These are phyloP conservation scores for Dioctria linearis DNA, from an alignment of 2,888 invertebrate species.

Conservation along the genomic window DNA sequence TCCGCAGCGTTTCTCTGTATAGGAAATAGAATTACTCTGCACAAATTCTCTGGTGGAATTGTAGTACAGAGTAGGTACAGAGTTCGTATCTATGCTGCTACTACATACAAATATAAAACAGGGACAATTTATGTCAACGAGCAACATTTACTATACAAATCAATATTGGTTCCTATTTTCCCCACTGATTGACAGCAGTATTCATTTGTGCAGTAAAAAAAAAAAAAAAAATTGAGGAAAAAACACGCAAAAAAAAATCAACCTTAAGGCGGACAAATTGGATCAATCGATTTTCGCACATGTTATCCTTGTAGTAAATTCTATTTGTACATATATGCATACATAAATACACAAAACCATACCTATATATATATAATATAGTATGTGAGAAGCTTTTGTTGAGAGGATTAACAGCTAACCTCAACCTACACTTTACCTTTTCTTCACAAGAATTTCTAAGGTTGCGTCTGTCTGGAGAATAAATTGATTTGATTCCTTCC, in stretches of 20 bases:
- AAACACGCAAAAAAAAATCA: constrained; percentile 6
- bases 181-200: constrained; percentile 27
- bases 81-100: no score
- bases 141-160: constrained; percentile 16
- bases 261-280: constrained; percentile 47
- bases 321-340: no score
- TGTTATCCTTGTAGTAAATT: constrained; percentile 10
- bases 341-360: no score
- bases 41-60: not conserved
- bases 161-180: not conserved
- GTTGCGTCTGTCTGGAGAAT: constrained; percentile 34
- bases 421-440: constrained; percentile 1
- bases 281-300: constrained; percentile 53
- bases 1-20: no score
- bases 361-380: not conserved
- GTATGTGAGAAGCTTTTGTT: constrained; percentile 15
- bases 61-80: not conserved
- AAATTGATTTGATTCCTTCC: constrained; percentile 35
- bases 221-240: constrained; percentile 12
- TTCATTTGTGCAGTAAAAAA: not conserved
- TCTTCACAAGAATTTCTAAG: constrained; percentile 8
- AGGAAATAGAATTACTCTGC: constrained; percentile 34
- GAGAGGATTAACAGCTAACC: not conserved
- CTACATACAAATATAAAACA: not conserved
- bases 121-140: constrained; percentile 32